These are phyloP conservation scores for Burhinus oedicnemus DNA, from an alignment of 2,113 vertebrate species.

Conservation along the genomic window DNA sequence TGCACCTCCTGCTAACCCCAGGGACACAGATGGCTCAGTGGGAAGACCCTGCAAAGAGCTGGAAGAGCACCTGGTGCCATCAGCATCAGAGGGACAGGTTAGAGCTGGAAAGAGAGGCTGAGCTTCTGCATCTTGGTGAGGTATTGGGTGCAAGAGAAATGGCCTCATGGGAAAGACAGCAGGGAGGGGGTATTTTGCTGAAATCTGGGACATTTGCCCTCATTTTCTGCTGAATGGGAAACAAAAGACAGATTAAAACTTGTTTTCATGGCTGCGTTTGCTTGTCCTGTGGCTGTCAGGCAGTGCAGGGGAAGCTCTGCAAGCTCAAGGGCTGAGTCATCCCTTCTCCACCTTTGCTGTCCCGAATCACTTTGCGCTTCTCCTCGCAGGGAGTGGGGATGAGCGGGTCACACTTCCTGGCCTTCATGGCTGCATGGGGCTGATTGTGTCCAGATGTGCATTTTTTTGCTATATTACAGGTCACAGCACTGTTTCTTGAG, in stretches of 20 bases:
- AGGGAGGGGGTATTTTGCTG: neutral
- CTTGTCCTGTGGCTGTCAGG: neutral
- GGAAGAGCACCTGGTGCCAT: neutral
- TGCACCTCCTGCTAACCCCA: neutral
- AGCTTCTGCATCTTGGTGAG: neutral
- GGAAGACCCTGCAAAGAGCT: neutral
- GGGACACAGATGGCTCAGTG: accelerated
- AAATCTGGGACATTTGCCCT: neutral
- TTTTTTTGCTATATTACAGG: slow-evolving; percentile 45
- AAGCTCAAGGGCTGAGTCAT: neutral
- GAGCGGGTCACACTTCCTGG: neutral
- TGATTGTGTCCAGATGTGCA: slow-evolving; percentile 60
- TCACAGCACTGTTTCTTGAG: slow-evolving; percentile 48
- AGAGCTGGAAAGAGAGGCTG: neutral
- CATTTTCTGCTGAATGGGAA: neutral
- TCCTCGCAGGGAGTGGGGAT: slow-evolving; percentile 6
- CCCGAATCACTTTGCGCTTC: neutral
- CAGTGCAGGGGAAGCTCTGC: neutral
- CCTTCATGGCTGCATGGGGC: neutral
- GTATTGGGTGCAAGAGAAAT: neutral
- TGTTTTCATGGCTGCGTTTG: neutral
- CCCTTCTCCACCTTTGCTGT: neutral
- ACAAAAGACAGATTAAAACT: neutral
- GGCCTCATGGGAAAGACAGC: accelerated
- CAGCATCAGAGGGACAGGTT: neutral